A percentile compares a stretch with the other conserved stretches of the same genome.
Evolutionary conservation across 1,140 invertebrate species (phyloP).

Genomic region (Laupala kohalensis): DNA sequence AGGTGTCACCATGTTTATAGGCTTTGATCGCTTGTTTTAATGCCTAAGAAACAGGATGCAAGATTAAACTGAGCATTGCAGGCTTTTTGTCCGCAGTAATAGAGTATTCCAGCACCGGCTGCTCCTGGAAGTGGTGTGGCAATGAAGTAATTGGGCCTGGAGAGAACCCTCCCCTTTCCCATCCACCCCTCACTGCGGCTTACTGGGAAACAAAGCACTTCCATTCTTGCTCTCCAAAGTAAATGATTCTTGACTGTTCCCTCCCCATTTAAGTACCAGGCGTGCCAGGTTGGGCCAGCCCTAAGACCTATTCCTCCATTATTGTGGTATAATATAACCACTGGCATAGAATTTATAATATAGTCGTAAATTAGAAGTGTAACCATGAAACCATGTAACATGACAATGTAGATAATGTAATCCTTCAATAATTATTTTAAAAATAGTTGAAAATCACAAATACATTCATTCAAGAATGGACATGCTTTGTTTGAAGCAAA

Average conservation of each 20-base stretch:
- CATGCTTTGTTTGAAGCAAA: conserved; percentile 17
- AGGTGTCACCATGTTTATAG: conserved; percentile 13
- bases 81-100: conserved; percentile 11
- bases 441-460: conserved; percentile 10
- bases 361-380: conserved; percentile 8
- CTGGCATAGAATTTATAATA: conserved; percentile 10
- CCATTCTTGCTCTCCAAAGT: conserved; percentile 16
- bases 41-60: conserved; percentile 8
- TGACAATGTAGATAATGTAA: conserved; percentile 12
- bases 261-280: conserved; percentile 7
- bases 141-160: background rate
- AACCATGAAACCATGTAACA: conserved; percentile 10
- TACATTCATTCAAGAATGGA: conserved; percentile 17
- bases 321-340: conserved; percentile 3
- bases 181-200: conserved; percentile 13
- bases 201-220: conserved; percentile 17
- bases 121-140: background rate
- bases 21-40: conserved; percentile 17
- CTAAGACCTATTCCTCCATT: conserved; percentile 1
- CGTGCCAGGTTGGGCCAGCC: conserved; percentile 8
- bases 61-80: conserved; percentile 10
- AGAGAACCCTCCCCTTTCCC: background rate
- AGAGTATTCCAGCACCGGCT: conserved; percentile 5
- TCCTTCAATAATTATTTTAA: conserved; percentile 12
- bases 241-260: background rate